Evolutionary conservation across 2,888 invertebrate species (phyloP).

Genomic region (Ferdinandea cuprea): DNA sequence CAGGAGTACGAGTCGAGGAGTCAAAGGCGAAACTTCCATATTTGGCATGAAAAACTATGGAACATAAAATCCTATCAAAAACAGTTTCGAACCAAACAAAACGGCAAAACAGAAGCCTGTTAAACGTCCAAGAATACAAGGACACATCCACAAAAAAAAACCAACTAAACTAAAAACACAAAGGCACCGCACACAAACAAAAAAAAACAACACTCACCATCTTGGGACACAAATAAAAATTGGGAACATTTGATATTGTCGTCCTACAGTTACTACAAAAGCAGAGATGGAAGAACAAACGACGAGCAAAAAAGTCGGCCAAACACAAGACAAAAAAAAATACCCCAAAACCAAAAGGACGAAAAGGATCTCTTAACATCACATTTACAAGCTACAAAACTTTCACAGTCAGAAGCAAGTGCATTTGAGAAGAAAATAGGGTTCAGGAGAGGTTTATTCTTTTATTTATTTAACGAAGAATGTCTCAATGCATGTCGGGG

Average conservation of each 20-base stretch:
- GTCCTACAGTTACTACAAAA: slow-evolving; percentile 53
- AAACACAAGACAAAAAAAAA: slow-evolving; percentile 12
- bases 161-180: slow-evolving; percentile 22
- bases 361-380: slow-evolving; percentile 54
- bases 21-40: slow-evolving; percentile 8
- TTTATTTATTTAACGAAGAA: slow-evolving; percentile 44
- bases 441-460: slow-evolving; percentile 33
- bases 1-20: not conserved
- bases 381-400: slow-evolving; percentile 69
- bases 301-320: slow-evolving; percentile 33
- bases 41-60: slow-evolving; percentile 50
- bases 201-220: slow-evolving; percentile 14
- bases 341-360: slow-evolving; percentile 2
- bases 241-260: slow-evolving; percentile 68
- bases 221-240: slow-evolving; percentile 63
- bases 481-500: slow-evolving; percentile 28
- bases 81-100: slow-evolving; percentile 56
- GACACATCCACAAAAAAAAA: slow-evolving; percentile 39
- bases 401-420: slow-evolving; percentile 71
- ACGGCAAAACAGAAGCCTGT: slow-evolving; percentile 49
- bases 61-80: slow-evolving; percentile 63
- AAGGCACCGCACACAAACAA: slow-evolving; percentile 18
- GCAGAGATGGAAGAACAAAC: slow-evolving; percentile 53
- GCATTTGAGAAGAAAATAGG: slow-evolving; percentile 69
- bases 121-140: slow-evolving; percentile 55